phyloP scores from a whole-genome alignment of 2,113 vertebrate genomes.

The Oxygymnocypris stewartii region DNA sequence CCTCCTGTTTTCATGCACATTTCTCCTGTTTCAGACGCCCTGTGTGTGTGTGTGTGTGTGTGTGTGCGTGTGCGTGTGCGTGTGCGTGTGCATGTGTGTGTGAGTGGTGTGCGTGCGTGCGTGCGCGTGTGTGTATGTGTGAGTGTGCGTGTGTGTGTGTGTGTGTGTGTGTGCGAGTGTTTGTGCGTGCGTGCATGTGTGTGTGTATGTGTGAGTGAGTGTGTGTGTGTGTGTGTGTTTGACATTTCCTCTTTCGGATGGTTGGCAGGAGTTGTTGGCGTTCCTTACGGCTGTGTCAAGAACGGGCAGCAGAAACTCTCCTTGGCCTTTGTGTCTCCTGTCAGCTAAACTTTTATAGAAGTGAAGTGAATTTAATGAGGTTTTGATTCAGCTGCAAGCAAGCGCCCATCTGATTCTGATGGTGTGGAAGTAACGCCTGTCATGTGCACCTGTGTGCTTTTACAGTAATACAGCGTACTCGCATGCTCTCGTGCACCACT shows the following conservation, averaged over 20 bases:
- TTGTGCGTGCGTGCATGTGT: too few relatives aligned
- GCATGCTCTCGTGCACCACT: not conserved
- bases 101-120: too few relatives aligned
- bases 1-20: slow-evolving; percentile 20
- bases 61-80: too few relatives aligned
- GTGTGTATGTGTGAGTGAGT: not conserved
- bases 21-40: not conserved
- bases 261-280: slow-evolving; percentile 1
- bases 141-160: not conserved
- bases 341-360: slow-evolving; percentile 22
- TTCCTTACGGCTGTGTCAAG: slow-evolving; percentile 27
- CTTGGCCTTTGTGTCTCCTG: slow-evolving; percentile 34
- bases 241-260: slow-evolving; percentile 41
- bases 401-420: slow-evolving; percentile 27
- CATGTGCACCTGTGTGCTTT: slow-evolving; percentile 26
- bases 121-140: too few relatives aligned
- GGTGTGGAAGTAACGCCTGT: not conserved
- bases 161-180: too few relatives aligned
- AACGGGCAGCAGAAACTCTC: slow-evolving; percentile 47
- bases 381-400: slow-evolving; percentile 4
- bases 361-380: slow-evolving; percentile 8
- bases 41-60: too few relatives aligned
- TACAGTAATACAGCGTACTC: not conserved
- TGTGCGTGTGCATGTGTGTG: too few relatives aligned
- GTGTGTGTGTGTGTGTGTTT: slow-evolving; percentile 10